Conservation (phyloP, 2,888 invertebrate genomes). For the Amiota mariae region DNA sequence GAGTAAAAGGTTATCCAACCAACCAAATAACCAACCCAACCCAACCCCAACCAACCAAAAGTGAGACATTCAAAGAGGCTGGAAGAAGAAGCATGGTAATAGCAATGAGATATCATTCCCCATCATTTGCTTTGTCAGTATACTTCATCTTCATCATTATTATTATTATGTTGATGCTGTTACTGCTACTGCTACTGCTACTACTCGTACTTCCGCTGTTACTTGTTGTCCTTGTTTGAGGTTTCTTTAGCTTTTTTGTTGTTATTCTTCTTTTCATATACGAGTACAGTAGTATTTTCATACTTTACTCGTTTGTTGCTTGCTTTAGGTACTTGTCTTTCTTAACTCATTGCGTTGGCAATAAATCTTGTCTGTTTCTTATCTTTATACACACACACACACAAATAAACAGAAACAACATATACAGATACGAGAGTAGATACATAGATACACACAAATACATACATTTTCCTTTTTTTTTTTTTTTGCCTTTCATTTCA, state of each 20-base stretch:
- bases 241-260: slow-evolving; percentile 32
- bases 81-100: too few species aligned
- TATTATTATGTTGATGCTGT: slow-evolving; percentile 46
- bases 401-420: not conserved
- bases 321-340: slow-evolving; percentile 69
- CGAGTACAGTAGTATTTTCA: slow-evolving; percentile 43
- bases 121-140: slow-evolving; percentile 68
- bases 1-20: not conserved
- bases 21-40: not conserved
- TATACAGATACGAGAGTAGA: not conserved
- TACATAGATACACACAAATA: not conserved
- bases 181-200: not conserved
- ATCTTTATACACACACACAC: slow-evolving; percentile 55
- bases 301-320: not conserved
- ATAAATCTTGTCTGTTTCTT: slow-evolving; percentile 69
- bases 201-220: slow-evolving; percentile 36
- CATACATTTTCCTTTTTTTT: not conserved
- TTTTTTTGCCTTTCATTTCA: slow-evolving; percentile 31
- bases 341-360: slow-evolving; percentile 72
- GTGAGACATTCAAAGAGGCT: too few species aligned
- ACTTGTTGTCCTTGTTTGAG: slow-evolving; percentile 39
- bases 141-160: slow-evolving; percentile 68
- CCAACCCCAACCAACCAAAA: too few species aligned
- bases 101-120: slow-evolving; percentile 54
- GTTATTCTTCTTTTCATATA: slow-evolving; percentile 39